A percentile compares a stretch with the other conserved stretches of the same genome.
These are phyloP conservation scores for Erithacus rubecula DNA, from an alignment of 2,797 vertebrate genomes.

Conservation along the genomic window DNA sequence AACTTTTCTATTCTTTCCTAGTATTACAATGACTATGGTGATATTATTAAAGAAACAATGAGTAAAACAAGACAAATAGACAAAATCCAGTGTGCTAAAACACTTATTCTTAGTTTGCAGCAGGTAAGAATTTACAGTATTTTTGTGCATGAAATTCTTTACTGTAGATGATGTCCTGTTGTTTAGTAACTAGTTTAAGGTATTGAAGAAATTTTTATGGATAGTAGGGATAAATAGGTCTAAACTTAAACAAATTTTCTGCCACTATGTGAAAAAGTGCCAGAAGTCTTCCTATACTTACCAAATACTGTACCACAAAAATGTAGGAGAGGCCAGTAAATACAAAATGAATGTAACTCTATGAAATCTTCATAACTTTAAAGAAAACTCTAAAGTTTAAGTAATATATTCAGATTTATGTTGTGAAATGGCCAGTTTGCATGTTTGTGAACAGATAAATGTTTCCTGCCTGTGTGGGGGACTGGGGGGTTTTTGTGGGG, in stretches of 20 bases:
- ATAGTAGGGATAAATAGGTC: background rate
- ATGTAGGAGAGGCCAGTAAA: background rate
- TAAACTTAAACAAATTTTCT: background rate
- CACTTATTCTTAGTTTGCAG: constrained; percentile 97
- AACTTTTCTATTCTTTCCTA: constrained; percentile 51
- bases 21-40: constrained; percentile 99
- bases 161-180: background rate
- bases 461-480: background rate
- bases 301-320: rapidly evolving
- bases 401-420: background rate
- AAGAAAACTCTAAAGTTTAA: background rate
- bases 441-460: background rate
- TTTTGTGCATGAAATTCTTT: background rate
- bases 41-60: constrained; percentile 99
- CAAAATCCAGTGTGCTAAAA: constrained; percentile 99
- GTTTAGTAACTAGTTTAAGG: background rate
- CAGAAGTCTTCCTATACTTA: background rate
- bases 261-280: background rate
- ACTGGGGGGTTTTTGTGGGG: background rate
- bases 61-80: constrained; percentile 99
- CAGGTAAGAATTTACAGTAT: constrained; percentile 82
- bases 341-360: background rate
- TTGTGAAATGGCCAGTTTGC: background rate
- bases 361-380: background rate
- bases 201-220: background rate